phyloP scores from a whole-genome alignment of 2,888 invertebrate species.

The Phasia obesa region DNA sequence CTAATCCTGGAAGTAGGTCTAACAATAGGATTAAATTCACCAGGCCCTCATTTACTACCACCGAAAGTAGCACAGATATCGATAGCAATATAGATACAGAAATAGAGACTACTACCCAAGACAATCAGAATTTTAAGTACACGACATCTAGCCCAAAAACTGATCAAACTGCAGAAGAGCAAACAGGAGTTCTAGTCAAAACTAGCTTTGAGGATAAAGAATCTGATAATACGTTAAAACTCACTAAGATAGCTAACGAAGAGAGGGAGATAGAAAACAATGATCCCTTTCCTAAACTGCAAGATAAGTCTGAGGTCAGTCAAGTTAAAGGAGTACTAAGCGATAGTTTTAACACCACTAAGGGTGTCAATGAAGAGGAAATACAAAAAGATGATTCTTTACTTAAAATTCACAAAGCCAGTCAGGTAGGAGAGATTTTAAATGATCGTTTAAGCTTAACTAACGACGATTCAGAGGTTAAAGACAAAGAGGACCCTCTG shows the following conservation, averaged over 20 bases:
- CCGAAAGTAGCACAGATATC: neutral
- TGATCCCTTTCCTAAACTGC: constrained; percentile 51
- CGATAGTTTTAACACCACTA: neutral
- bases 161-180: neutral
- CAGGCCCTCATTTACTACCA: constrained; percentile 31
- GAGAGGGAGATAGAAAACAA: constrained; percentile 2
- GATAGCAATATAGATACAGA: neutral
- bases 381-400: constrained; percentile 52
- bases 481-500: constrained; percentile 29
- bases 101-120: constrained; percentile 23
- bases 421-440: constrained; percentile 67
- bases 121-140: neutral
- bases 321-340: constrained; percentile 53
- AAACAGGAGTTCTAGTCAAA: constrained; percentile 1
- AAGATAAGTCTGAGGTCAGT: constrained; percentile 24
- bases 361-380: neutral
- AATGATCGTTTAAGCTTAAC: constrained; percentile 43
- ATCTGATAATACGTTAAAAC: constrained; percentile 32
- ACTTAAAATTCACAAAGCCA: constrained; percentile 58
- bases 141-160: constrained; percentile 57
- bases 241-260: neutral
- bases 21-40: constrained; percentile 36
- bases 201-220: neutral
- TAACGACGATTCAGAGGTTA: neutral
- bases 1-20: neutral